Evolutionary conservation across 1,140 invertebrate species (phyloP).

Genomic region (Atta colombica): DNA sequence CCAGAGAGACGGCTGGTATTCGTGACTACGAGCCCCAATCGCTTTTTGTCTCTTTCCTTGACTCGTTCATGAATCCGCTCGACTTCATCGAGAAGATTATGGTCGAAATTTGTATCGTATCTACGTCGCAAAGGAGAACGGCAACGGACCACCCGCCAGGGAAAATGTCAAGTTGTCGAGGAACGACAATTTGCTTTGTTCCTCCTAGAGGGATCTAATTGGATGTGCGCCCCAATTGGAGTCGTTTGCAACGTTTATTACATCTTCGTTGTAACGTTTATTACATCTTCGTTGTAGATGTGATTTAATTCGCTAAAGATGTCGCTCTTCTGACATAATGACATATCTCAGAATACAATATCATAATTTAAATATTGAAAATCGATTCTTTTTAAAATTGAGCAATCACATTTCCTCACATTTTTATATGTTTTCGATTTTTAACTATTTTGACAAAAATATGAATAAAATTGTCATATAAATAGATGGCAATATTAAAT

Average conservation of each 20-base stretch:
- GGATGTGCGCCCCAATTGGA: slow-evolving; percentile 29
- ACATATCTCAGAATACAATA: not conserved
- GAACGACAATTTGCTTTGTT: slow-evolving; percentile 43
- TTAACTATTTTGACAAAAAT: not conserved
- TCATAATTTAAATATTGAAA: not conserved
- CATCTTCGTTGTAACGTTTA: slow-evolving; percentile 8
- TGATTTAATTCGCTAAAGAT: slow-evolving; percentile 21
- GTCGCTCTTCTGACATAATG: not conserved
- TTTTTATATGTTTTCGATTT: not conserved
- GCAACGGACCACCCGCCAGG: slow-evolving; percentile 44
- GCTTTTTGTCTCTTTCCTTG: slow-evolving; percentile 68
- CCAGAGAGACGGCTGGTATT: slow-evolving; percentile 45
- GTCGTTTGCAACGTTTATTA: slow-evolving; percentile 37
- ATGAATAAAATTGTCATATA: not conserved
- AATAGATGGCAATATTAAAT: not conserved
- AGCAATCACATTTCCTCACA: not conserved
- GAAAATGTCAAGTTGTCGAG: slow-evolving; percentile 53
- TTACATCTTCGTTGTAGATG: slow-evolving; percentile 22
- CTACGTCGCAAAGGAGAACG: slow-evolving; percentile 7
- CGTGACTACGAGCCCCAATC: slow-evolving; percentile 53
- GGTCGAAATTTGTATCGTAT: slow-evolving; percentile 46
- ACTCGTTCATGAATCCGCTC: slow-evolving; percentile 56
- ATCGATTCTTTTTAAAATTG: not conserved
- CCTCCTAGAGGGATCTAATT: slow-evolving; percentile 39
- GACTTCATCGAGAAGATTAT: slow-evolving; percentile 61